A percentile compares a stretch with the other conserved stretches of the same genome.
These are phyloP conservation scores for Meta bourneti DNA, from an alignment of 2,888 invertebrate genomes.

Conservation along the genomic window DNA sequence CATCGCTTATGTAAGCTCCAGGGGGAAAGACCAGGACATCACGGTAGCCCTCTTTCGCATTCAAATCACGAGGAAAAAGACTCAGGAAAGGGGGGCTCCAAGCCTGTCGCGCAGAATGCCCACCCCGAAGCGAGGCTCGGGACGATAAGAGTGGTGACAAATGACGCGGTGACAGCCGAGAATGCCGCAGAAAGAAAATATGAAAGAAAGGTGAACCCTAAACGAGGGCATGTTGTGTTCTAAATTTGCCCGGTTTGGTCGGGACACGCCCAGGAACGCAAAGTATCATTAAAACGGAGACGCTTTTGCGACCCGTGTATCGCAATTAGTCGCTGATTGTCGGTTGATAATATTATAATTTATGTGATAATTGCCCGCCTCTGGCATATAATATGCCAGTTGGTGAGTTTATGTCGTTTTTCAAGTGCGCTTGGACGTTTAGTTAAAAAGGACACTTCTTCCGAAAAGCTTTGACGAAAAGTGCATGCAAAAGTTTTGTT, in stretches of 20 bases:
- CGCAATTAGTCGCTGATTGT: constrained; percentile 71
- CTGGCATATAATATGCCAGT: constrained; percentile 47
- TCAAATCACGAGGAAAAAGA: constrained; percentile 15
- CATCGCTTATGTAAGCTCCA: background rate
- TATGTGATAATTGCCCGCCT: constrained; percentile 70
- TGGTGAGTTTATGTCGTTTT: constrained; percentile 43
- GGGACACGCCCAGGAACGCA: constrained; percentile 57
- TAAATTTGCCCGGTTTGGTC: constrained; percentile 42
- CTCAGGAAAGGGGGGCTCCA: constrained; percentile 4
- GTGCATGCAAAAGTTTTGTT: too few species aligned
- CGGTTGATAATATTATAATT: constrained; percentile 73
- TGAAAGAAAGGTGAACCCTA: constrained; percentile 13
- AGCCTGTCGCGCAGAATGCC: constrained; percentile 3
- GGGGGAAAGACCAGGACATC: background rate
- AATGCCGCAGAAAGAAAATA: constrained; percentile 70
- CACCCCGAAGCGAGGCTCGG: constrained; percentile 28
- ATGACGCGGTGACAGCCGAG: constrained; percentile 70
- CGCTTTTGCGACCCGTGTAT: constrained; percentile 56
- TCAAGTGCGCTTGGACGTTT: background rate
- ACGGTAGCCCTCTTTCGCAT: constrained; percentile 22
- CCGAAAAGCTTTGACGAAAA: too few species aligned
- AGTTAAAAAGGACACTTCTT: too few species aligned
- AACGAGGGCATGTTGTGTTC: constrained; percentile 62
- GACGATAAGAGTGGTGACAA: constrained; percentile 54
- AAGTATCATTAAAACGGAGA: constrained; percentile 68